Conservation (phyloP, 2,888 invertebrate species). For the Augiades crinisus region DNA sequence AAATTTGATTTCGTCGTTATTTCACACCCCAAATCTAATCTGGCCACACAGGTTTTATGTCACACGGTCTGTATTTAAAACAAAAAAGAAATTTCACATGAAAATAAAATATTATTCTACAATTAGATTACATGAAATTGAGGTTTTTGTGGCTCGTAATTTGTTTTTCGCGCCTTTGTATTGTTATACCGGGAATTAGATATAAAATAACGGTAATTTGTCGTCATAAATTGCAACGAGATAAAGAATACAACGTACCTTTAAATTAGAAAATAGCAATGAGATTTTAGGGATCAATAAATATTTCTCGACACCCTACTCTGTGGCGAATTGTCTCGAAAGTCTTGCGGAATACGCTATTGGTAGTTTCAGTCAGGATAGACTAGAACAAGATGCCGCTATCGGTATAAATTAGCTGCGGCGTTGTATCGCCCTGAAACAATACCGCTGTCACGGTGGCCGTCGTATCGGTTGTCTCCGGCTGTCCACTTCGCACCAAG, state of each 20-base stretch:
- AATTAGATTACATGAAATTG: not conserved
- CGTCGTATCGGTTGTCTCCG: slow-evolving; percentile 56
- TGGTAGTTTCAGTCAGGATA: slow-evolving; percentile 35
- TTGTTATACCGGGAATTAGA: too few relatives aligned
- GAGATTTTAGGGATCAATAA: not conserved
- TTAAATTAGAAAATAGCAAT: not conserved
- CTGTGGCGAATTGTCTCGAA: slow-evolving; percentile 21
- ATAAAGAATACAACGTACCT: not conserved
- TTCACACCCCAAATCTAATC: slow-evolving; percentile 57
- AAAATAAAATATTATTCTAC: not conserved
- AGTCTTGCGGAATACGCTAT: slow-evolving; percentile 17
- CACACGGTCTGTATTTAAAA: slow-evolving; percentile 35
- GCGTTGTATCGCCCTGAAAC: slow-evolving; percentile 61
- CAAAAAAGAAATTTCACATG: not conserved
- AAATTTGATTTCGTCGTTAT: slow-evolving; percentile 61
- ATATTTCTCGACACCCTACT: slow-evolving; percentile 9
- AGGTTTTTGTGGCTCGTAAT: too few relatives aligned
- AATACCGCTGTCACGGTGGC: slow-evolving; percentile 71
- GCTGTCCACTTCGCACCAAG: slow-evolving; percentile 50
- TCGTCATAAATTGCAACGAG: too few relatives aligned
- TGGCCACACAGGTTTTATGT: slow-evolving; percentile 51
- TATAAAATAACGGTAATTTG: too few relatives aligned
- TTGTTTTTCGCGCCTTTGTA: too few relatives aligned
- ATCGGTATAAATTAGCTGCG: slow-evolving; percentile 73
- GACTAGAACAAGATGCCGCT: slow-evolving; percentile 58